These are phyloP conservation scores for Sphecodes monilicornis DNA, from an alignment of 2,888 invertebrate species.

Conservation along the genomic window DNA sequence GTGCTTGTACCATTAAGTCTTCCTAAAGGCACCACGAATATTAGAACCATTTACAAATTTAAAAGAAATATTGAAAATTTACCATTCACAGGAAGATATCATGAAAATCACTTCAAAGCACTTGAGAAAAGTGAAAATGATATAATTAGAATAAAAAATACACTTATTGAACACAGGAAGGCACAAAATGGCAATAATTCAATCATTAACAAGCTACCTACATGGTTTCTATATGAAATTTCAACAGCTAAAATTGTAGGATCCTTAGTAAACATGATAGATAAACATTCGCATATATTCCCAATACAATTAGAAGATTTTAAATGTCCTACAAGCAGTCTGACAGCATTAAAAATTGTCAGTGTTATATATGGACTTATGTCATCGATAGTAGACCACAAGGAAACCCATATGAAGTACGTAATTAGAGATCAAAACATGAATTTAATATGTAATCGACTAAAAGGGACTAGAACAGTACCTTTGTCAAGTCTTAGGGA, in stretches of 20 bases:
- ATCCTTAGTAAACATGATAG: slow-evolving; percentile 89
- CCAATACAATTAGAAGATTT: slow-evolving; percentile 91
- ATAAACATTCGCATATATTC: slow-evolving; percentile 87
- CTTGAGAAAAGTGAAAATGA: slow-evolving; percentile 67
- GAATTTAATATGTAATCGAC: slow-evolving; percentile 65
- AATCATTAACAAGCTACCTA: slow-evolving; percentile 63
- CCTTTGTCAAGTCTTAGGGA: slow-evolving; percentile 78
- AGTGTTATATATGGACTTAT: slow-evolving; percentile 86
- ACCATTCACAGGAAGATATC: slow-evolving; percentile 39
- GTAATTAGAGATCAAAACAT: slow-evolving; percentile 74
- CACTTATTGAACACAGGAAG: not conserved
- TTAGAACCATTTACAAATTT: slow-evolving; percentile 66
- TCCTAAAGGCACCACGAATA: slow-evolving; percentile 35
- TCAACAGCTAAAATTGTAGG: slow-evolving; percentile 87
- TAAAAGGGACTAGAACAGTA: slow-evolving; percentile 59
- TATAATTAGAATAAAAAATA: slow-evolving; percentile 16
- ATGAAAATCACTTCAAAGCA: slow-evolving; percentile 46
- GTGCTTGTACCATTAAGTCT: slow-evolving; percentile 83
- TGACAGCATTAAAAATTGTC: slow-evolving; percentile 87
- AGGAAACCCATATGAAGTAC: slow-evolving; percentile 72
- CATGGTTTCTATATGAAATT: slow-evolving; percentile 89
- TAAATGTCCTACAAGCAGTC: slow-evolving; percentile 86
- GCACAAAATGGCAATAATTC: slow-evolving; percentile 12
- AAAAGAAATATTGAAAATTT: slow-evolving; percentile 65
- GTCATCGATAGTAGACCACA: slow-evolving; percentile 53